Evolutionary conservation across 2,113 vertebrate genomes (phyloP), one percentile per base, ranked within the genome.

Genomic region (Lampris megalopsis): DNA sequence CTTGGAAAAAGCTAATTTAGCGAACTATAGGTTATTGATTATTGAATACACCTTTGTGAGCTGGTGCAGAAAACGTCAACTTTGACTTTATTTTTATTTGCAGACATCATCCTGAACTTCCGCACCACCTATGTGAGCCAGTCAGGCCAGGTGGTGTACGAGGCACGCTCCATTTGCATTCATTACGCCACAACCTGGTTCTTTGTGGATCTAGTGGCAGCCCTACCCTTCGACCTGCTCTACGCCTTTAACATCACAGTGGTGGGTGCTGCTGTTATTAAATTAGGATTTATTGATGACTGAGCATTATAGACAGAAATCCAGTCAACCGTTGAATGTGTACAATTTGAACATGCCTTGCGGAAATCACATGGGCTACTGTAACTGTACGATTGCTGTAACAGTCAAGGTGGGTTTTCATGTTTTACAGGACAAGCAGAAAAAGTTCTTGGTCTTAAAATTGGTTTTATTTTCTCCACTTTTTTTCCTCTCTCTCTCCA

Each of bases 101-200:
- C 84, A 97, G 97, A 97, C 73, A 97, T 97, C 41, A 92, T 96
- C 86, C 92, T 97, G 86, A 97, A 95, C 76, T 96, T 97, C 83
- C 93, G 95, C 42, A 96, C 95, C 41, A 94, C 93, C 0, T 97
- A 93, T 1, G 96, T 97, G 84, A 97, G 96, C 88, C 94, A 97
- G 79, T 97, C 97, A 0, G 97, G 97, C 13, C 97, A 97, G 91
- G 97, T 97, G 87, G 95, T 96, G 66, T 97, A 97, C 0, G 94
- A 96, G 5, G 71, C 95, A 0, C 96, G 94, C 61, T 95, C 95
- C 78, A 97, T 97, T 88, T 97, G 96, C 90, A 92, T 97, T 88
- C 97, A 97, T 75, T 97, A 97, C 0, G 91, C 95, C 89, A 95
- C 96, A 80, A 96, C 95, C 5, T 97, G 97, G 97, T 97, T 97